Evolutionary conservation across 2,888 invertebrate genomes (phyloP).

Genomic region (Drosophila imparisetae): DNA sequence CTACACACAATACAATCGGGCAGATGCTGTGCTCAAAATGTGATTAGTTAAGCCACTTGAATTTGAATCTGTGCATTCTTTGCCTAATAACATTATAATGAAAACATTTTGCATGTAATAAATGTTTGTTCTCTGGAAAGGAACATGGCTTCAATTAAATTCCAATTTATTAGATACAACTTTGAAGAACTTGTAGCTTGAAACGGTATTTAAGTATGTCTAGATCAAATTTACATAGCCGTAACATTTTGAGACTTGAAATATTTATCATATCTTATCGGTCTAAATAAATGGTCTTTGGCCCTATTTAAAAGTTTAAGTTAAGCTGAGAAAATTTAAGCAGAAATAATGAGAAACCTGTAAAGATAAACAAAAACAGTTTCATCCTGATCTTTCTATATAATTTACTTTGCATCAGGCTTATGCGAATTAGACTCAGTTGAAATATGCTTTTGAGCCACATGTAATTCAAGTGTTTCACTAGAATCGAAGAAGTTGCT

Average conservation of each 20-base stretch:
- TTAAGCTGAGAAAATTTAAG: not conserved
- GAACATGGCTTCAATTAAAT: not conserved
- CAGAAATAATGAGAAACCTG: not conserved
- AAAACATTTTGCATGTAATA: not conserved
- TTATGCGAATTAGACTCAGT: not conserved
- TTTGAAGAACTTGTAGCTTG: not conserved
- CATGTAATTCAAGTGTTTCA: not conserved
- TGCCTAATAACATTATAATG: not conserved
- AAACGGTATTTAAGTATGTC: not conserved
- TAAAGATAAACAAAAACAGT: not conserved
- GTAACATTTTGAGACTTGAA: not conserved
- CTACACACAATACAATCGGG: constrained; percentile 9
- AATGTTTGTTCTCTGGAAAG: not conserved
- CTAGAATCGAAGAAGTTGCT: not conserved
- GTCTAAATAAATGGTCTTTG: not conserved
- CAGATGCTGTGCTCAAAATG: constrained; percentile 11
- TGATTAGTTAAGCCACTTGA: constrained; percentile 36
- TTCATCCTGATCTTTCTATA: not conserved
- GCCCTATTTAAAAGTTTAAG: not conserved
- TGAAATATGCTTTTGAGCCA: not conserved
- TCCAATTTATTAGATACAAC: not conserved
- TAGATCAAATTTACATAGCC: not conserved
- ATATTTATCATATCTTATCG: not conserved
- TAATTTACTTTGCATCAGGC: not conserved
- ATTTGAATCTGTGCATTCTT: constrained; percentile 1